These are phyloP conservation scores for Nesidiocoris tenuis DNA, from an alignment of 2,888 invertebrate species.

Conservation along the genomic window DNA sequence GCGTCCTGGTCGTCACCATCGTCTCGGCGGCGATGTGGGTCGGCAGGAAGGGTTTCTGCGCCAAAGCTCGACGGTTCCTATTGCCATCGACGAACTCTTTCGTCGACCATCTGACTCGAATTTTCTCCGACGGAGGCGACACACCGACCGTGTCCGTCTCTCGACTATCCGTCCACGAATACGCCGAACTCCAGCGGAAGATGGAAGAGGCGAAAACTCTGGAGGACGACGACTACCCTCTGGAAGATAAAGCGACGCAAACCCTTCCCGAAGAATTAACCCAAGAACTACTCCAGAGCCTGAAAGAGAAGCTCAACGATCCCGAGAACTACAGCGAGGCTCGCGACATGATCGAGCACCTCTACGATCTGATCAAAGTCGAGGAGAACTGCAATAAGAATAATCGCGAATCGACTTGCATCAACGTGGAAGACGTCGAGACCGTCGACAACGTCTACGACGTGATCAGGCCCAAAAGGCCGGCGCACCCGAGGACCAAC, in stretches of 20 bases:
- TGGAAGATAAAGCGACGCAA: constrained; percentile 66
- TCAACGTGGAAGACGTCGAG: constrained; percentile 53
- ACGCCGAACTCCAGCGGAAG: constrained; percentile 61
- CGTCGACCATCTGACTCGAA: constrained; percentile 45
- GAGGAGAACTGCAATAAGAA: constrained; percentile 66
- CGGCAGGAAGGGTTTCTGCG: constrained; percentile 60
- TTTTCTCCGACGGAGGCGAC: constrained; percentile 45
- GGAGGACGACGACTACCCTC: constrained; percentile 53
- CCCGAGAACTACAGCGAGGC: constrained; percentile 73
- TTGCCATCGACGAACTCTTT: constrained; percentile 49
- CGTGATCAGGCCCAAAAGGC: constrained; percentile 57
- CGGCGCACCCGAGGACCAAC: constrained; percentile 20
- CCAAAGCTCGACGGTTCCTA: constrained; percentile 51
- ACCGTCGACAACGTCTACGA: constrained; percentile 61
- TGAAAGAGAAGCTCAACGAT: constrained; percentile 68
- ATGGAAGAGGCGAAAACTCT: constrained; percentile 48
- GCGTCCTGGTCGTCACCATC: constrained; percentile 59
- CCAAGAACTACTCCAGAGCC: constrained; percentile 67
- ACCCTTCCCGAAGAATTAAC: constrained; percentile 74
- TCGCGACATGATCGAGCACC: constrained; percentile 72
- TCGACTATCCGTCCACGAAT: constrained; percentile 63
- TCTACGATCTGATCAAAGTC: constrained; percentile 72
- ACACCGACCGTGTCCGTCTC: constrained; percentile 61
- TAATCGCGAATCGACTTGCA: constrained; percentile 52
- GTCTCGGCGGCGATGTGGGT: constrained; percentile 62